Percentiles rank a stretch among this genome's conserved stretches.
Conservation (phyloP, 1,140 invertebrate genomes). For the Calephelis nemesis region DNA sequence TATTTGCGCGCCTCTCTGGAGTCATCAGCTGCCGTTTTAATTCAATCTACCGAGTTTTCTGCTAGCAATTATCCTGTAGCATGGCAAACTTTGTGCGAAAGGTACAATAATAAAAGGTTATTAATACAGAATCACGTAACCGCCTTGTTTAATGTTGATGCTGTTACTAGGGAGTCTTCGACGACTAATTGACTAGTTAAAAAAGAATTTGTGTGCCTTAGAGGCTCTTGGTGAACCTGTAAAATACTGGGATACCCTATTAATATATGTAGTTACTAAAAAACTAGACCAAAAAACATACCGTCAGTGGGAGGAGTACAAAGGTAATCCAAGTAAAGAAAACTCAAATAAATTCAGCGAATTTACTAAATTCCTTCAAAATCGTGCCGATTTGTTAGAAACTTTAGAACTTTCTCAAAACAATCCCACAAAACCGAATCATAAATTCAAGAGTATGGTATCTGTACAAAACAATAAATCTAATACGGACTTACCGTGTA, state of each 20-base stretch:
- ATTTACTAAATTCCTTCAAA: conserved; percentile 31
- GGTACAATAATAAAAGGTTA: conserved; percentile 35
- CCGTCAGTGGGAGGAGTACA: conserved; percentile 32
- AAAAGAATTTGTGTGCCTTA: conserved; percentile 30
- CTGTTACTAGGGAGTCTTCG: conserved; percentile 31
- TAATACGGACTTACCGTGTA: neutral
- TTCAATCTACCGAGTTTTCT: conserved; percentile 29
- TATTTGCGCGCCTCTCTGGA: conserved; percentile 32
- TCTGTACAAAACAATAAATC: neutral
- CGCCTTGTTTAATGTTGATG: conserved; percentile 31
- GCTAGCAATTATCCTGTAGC: conserved; percentile 34
- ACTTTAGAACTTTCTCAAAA: too few species aligned
- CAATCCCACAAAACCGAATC: neutral
- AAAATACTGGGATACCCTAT: conserved; percentile 30
- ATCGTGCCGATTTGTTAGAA: conserved; percentile 28
- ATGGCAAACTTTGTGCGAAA: conserved; percentile 37
- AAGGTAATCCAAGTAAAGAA: conserved; percentile 21
- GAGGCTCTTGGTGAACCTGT: conserved; percentile 31
- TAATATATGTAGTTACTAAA: conserved; percentile 31
- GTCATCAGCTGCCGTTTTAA: conserved; percentile 28
- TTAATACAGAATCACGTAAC: conserved; percentile 35
- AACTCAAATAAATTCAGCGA: conserved; percentile 22
- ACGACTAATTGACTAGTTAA: conserved; percentile 28
- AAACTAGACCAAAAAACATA: conserved; percentile 32
- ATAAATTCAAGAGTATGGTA: neutral